Base-by-base conservation (phyloP, 2,888 invertebrate genomes). In the Meandrusa payeni region DNA sequence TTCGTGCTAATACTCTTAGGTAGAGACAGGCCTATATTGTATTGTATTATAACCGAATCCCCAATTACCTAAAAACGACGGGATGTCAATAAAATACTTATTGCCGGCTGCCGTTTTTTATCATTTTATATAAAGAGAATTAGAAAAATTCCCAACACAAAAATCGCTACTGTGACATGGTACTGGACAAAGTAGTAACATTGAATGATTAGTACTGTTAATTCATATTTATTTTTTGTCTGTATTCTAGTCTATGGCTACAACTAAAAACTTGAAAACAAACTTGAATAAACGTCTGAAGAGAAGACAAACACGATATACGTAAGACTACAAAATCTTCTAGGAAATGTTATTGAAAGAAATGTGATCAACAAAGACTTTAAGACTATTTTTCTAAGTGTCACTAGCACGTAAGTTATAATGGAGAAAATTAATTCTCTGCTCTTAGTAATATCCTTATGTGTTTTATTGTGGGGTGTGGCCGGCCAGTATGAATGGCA, bases 401-500 rank as follows among this genome's bases (percentile, higher is more conserved):
- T 34, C 19, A 23, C n/a, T 36, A 47, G 47, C 44, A 41, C 51
- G 45, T 52, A 46, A 55, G 47, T 50, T 37, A 77, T 55, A 57
- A 85, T 86, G 86, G 78, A 85, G 54, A 74, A 55, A 52, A 13
- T 76, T 38, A 76, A 83, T 45, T 57, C 56, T 48, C 55, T 55
- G 54, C 67, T 87, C 51, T 55, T 87, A 46, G 50, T 62, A 33
- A 60, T 79, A 64, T 83, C 86, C 28, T 59, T 87, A 34, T 79
- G 77, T 64, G 72, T 64, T 58, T 74, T 86, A 54, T 55, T 82
- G 52, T 83, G 85, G 90, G 92, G 92, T 89, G 93, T 93, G 89
- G 90, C 91, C 81, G 94, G 93, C 12, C 97, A 97, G 71, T 96
- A 94, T 67, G 95, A 96, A 66, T 98, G 98, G 97, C 96, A 97